Evolutionary conservation across 2,888 invertebrate species (phyloP).

Genomic region (Troides oblongomaculatus): DNA sequence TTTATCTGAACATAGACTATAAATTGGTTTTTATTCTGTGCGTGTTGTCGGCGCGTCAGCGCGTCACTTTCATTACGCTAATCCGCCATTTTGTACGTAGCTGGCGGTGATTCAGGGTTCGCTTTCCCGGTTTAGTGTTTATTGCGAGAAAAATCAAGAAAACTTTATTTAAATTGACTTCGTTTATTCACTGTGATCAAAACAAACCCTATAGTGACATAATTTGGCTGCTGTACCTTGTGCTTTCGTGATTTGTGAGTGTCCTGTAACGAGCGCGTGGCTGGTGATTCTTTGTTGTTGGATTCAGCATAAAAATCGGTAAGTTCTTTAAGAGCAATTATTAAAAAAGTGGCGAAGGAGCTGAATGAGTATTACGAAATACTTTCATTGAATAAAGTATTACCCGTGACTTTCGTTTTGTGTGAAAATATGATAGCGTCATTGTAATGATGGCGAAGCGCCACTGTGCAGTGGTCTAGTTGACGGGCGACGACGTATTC

Average conservation of each 20-base stretch:
- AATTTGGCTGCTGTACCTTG: constrained; percentile 60
- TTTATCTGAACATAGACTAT: background rate
- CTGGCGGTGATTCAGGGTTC: constrained; percentile 76
- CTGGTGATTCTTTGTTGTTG: constrained; percentile 79
- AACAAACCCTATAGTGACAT: constrained; percentile 61
- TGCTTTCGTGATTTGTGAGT: constrained; percentile 77
- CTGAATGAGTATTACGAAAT: constrained; percentile 32
- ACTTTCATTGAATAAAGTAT: constrained; percentile 35
- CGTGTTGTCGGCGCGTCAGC: constrained; percentile 70
- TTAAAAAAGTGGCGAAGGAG: constrained; percentile 39
- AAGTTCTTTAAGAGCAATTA: constrained; percentile 53
- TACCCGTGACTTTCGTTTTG: constrained; percentile 37
- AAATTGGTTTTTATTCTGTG: constrained; percentile 45
- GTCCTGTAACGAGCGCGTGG: constrained; percentile 79
- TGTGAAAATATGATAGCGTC: constrained; percentile 62
- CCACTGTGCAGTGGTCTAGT: constrained; percentile 50
- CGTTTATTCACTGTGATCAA: constrained; percentile 57
- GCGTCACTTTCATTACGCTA: constrained; percentile 78
- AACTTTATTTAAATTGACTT: constrained; percentile 64
- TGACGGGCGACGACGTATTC: constrained; percentile 62
- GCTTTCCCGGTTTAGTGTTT: constrained; percentile 72
- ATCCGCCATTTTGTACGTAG: constrained; percentile 81
- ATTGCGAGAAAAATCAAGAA: constrained; percentile 66
- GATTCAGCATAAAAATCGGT: constrained; percentile 74
- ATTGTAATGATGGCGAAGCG: constrained; percentile 55